phyloP scores from a whole-genome alignment of 1,140 invertebrate genomes.

The Cepaea nemoralis region DNA sequence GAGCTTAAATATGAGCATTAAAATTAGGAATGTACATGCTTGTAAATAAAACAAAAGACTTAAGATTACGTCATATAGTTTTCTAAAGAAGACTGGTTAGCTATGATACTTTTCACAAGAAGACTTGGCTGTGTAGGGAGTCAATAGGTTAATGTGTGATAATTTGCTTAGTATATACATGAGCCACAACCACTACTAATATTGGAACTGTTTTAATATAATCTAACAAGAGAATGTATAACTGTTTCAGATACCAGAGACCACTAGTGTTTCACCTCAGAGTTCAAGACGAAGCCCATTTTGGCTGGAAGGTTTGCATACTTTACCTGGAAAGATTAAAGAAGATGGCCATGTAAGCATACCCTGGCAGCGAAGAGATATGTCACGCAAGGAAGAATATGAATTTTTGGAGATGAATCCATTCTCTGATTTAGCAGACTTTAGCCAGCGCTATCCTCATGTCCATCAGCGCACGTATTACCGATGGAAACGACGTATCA shows the following conservation, averaged over 20 bases:
- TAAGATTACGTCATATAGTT: too few species aligned
- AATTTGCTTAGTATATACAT: too few species aligned
- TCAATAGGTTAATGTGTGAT: too few species aligned
- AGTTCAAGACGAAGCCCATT: constrained; percentile 3
- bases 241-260: constrained; percentile 5
- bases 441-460: constrained; percentile 43
- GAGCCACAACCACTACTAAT: too few species aligned
- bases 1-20: too few species aligned
- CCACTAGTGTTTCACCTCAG: neutral
- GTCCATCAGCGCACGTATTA: constrained; percentile 51
- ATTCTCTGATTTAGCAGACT: constrained; percentile 49
- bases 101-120: too few species aligned
- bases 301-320: neutral
- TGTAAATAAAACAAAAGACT: too few species aligned
- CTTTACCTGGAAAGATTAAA: neutral
- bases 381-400: constrained; percentile 50
- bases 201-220: too few species aligned
- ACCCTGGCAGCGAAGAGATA: constrained; percentile 46
- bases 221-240: neutral
- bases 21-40: too few species aligned
- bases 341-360: constrained; percentile 31
- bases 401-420: constrained; percentile 48
- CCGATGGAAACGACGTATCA: constrained; percentile 50
- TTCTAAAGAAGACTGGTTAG: too few species aligned
- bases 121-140: too few species aligned